A percentile compares a stretch with the other conserved stretches of the same genome.
These are phyloP conservation scores for Drosophila sordidula DNA, from an alignment of 2,888 invertebrate species.

Conservation along the genomic window DNA sequence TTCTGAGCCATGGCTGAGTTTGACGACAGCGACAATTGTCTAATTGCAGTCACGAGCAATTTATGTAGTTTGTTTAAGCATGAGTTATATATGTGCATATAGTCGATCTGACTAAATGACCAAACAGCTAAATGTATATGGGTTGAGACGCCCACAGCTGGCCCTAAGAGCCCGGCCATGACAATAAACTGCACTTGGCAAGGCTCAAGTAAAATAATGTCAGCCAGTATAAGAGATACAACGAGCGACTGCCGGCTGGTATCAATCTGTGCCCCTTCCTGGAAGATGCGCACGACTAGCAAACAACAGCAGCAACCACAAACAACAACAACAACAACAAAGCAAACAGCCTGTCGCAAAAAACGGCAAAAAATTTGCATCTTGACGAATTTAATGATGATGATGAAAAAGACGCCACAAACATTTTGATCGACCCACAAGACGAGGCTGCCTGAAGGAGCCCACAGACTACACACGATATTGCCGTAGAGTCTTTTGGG, in stretches of 20 bases:
- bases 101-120: conserved; percentile 32
- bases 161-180: conserved; percentile 50
- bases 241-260: conserved; percentile 36
- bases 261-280: conserved; percentile 60
- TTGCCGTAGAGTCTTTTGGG: conserved; percentile 61
- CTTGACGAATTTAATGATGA: conserved; percentile 82
- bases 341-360: conserved; percentile 42
- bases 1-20: conserved; percentile 68
- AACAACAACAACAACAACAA: conserved; percentile 39
- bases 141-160: conserved; percentile 59
- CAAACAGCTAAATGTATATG: conserved; percentile 31
- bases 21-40: conserved; percentile 81
- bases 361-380: conserved; percentile 70
- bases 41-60: conserved; percentile 82
- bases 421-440: conserved; percentile 78
- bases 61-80: conserved; percentile 69
- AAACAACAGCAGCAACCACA: conserved; percentile 41
- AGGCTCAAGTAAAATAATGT: conserved; percentile 34
- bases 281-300: conserved; percentile 77
- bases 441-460: conserved; percentile 71
- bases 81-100: conserved; percentile 62
- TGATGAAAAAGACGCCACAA: conserved; percentile 80
- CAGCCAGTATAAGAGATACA: conserved; percentile 25
- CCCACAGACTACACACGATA: conserved; percentile 73
- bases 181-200: conserved; percentile 57